These are phyloP conservation scores for Peromyscus maniculatus DNA, from an alignment of 2,113 vertebrate genomes.

Conservation along the genomic window DNA sequence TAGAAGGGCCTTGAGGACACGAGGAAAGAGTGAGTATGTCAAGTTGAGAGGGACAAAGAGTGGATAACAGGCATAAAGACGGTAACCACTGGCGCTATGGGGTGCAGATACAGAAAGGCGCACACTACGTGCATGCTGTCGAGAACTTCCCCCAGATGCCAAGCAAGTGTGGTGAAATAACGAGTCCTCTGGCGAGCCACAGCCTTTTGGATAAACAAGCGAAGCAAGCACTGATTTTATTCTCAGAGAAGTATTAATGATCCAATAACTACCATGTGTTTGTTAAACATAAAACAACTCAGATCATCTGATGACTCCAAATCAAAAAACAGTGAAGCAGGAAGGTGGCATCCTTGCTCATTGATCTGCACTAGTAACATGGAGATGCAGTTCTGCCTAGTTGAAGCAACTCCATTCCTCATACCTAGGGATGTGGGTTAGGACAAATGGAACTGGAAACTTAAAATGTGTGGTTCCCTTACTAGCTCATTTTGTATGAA, in stretches of 20 bases:
- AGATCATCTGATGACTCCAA: neutral
- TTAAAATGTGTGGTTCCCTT: neutral
- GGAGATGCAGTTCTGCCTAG: neutral
- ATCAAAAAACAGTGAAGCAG: neutral
- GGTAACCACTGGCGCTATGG: neutral
- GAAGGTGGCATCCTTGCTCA: neutral
- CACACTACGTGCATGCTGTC: neutral
- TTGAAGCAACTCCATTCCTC: neutral
- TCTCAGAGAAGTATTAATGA: neutral
- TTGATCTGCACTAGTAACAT: neutral
- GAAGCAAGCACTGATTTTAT: conserved; percentile 4
- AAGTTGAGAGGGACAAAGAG: neutral
- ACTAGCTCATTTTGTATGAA: neutral
- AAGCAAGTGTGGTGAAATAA: neutral
- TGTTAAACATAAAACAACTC: neutral
- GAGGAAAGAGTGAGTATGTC: neutral
- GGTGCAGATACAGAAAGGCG: neutral
- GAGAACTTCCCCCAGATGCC: neutral
- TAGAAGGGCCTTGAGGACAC: neutral
- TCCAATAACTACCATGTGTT: neutral
- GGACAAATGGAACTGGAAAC: neutral
- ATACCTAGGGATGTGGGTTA: neutral
- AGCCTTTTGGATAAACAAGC: neutral
- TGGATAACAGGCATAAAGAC: neutral
- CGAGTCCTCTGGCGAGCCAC: neutral